These are phyloP conservation scores for Idaea dimidiata DNA, from an alignment of 2,888 invertebrate genomes.

Conservation along the genomic window DNA sequence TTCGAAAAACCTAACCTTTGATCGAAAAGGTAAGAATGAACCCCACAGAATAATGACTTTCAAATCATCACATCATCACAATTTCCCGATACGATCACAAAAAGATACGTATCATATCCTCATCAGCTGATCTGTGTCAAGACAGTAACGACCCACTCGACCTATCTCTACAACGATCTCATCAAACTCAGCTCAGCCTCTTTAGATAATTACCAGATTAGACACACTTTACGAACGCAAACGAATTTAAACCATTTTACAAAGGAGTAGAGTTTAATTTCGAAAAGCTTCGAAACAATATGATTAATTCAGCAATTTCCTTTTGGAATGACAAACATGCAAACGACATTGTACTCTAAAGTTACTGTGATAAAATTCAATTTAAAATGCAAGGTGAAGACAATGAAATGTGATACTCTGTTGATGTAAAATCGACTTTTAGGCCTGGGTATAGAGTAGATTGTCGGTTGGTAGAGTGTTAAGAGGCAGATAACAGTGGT, in stretches of 20 bases:
- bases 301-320: conserved; percentile 6
- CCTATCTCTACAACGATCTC: not conserved
- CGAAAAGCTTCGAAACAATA: not conserved
- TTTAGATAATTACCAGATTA: conserved; percentile 8
- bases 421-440: not conserved
- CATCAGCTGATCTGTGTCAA: not conserved
- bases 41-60: too few relatives aligned
- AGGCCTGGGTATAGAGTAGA: not conserved
- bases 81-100: not conserved
- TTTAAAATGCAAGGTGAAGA: not conserved
- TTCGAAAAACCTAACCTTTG: too few relatives aligned
- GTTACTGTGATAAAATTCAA: not conserved
- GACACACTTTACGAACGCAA: conserved; percentile 3
- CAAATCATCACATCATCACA: not conserved
- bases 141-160: not conserved
- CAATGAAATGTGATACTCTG: not conserved
- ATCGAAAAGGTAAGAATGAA: too few relatives aligned
- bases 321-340: not conserved
- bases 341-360: conserved; percentile 9
- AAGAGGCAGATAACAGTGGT: not conserved
- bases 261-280: conserved; percentile 6
- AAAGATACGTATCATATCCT: not conserved
- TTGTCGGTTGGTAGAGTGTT: conserved; percentile 5
- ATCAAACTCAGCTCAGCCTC: not conserved
- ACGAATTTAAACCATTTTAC: not conserved